Evolutionary conservation across 2,113 vertebrate genomes (phyloP), one percentile per base, ranked within the genome.

Genomic region (Sisor rabdophorus): DNA sequence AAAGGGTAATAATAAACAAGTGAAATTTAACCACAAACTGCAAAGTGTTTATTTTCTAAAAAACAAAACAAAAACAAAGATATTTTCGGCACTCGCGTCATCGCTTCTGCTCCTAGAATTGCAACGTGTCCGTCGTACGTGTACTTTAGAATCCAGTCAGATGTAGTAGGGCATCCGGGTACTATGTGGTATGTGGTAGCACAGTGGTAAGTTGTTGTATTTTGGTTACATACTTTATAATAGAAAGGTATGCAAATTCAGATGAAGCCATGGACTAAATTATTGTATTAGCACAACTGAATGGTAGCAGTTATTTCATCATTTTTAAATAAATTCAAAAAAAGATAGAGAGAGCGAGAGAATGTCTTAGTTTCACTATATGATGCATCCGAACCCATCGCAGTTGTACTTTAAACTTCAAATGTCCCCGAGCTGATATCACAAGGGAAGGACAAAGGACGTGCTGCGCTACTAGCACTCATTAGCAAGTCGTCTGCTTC

Each of bases 401-500:
- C n/a, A n/a, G 12, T 4, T 52, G 40, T 44, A 19, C 54, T 36
- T 65, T 50, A 54, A 54, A 64, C 16, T 11, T 28, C 52, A 56
- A 68, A 76, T 10, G 19, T 59, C 54, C 22, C 65, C 50, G 4
- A 24, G 64, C 65, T 59, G 75, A 48, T 48, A 59, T 68, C 54
- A 47, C 32, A 54, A 44, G 74, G 30, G 65, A 76, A 76, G 74
- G 74, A 76, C 74, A 67, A 75, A 79, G 71, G 71, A 77, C 48
- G 11, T 8, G 48, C 11, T 15, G 22, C 52, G 54, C 76, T 24
- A 64, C 65, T 77, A 73, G 44, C 22, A 47, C 75, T 77, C 76
- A 79, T 80, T 84, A 79, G 69, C 63, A 56, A 76, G 44, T 80
- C 78, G 48, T 68, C 80, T 77, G 59, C 54, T 80, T 48, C 36